Evolutionary conservation across 2,888 invertebrate species (phyloP), one percentile per base, ranked within the genome.

Genomic region (Cerastis rubricosa): DNA sequence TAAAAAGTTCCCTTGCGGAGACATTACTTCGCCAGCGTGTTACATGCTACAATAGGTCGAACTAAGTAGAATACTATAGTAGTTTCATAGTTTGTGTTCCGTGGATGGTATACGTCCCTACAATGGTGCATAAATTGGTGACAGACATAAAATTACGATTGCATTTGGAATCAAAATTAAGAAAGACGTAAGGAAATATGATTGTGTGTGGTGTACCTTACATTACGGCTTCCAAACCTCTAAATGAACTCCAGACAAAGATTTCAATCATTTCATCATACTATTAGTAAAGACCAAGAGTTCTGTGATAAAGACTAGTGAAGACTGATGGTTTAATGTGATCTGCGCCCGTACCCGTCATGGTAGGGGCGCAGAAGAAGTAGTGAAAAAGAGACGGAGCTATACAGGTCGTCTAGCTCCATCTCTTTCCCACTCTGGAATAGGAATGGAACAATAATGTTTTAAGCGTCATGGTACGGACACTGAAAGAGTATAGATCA

Each of bases 1-100:
- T 88, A 90, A 91, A 92, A 82, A 90, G 76, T 90, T 89, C 87
- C 87, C 84, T 86, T 86, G 89, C 78, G 84, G 76, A 54, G 80
- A 75, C 81, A 80, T 84, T 81, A 86, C 65, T 75, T 76, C 72
- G 74, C 61, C 83, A 69, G 54, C 73, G 69, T 54, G 67, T 86
- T 78, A 84, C 78, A 87, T 57, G 84, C 61, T 71, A 77, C 85
- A 83, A 77, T 85, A 86, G 74, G 66, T 78, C 35, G 40, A 63
- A 73, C 70, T 68, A 54, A 57, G 45, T 68, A 43, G 47, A 69
- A 59, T 70, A 70, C 17, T 65, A 12, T 51, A 47, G 47, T 70
- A 54, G 71, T 85, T 82, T 80, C 65, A 73, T 71, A 80, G 70
- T 80, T 74, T 65, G 75, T 65, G 63, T 45, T 45, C 45, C 45